Base-by-base conservation (phyloP, 2,888 invertebrate genomes). In the Tetramorium bicarinatum region DNA sequence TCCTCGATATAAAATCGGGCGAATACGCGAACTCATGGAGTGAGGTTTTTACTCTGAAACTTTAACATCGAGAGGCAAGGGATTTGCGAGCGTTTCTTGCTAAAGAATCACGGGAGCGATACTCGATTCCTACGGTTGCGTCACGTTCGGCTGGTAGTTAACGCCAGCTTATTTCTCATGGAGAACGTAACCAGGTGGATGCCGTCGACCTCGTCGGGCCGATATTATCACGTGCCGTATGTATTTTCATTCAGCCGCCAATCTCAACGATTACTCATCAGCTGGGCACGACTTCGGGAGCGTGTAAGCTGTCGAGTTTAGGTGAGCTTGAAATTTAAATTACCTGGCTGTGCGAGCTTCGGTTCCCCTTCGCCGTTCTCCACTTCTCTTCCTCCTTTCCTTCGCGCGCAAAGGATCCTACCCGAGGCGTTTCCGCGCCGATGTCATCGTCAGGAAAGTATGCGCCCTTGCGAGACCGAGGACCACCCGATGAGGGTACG, bases 391-490 rank as follows among this genome's bases (percentile, higher is more conserved):
- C 0, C n/a, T 7, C 29, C 21, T 15, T 15, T 34, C 15, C 34
- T 21, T 49, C 21, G 38, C 18, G 34, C 34, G 11, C 49, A 21
- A 13, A 18, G 34, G n/a, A n/a, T 84, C 38, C 80, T 74, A 88
- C 44, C 74, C 81, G 34, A 81, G 52, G 38, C 77, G 83, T 56
- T 52, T 66, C 61, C 34, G 25, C 21, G 41, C 8, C 81, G 74
- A 71, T 85, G 80, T 83, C 88, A 85, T 88, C 75, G 54, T 80
- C 59, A 54, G n/a, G 9, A 18, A 44, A 15, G n/a, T 29, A 56
- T 21, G n/a, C 38, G 11, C 38, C 29, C 54, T 67, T 38, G 21
- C 52, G 34, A 15, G 29, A 21, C 41, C 72, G 29, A 15, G 4
- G 25, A 38, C 13, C 38, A 25, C 11, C 1, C 21, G 34, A 34